These are phyloP conservation scores for Eulemur rubriventer DNA, from an alignment of 2,797 vertebrate genomes.

Conservation along the genomic window DNA sequence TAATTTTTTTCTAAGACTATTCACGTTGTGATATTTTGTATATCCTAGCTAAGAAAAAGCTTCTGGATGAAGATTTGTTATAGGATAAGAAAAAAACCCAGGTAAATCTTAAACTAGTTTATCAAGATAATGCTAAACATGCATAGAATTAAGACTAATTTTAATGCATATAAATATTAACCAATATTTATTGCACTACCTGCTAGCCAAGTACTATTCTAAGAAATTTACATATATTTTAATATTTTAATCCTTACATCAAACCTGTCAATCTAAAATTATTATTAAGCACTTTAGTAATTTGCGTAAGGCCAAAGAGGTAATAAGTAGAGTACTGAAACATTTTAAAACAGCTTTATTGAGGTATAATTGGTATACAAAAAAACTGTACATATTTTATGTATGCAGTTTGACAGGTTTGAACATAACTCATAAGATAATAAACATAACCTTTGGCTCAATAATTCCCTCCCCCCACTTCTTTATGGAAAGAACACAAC, in stretches of 20 bases:
- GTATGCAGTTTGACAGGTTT: background rate
- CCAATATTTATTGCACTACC: background rate
- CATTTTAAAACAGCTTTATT: background rate
- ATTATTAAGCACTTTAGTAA: background rate
- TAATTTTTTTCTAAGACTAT: background rate
- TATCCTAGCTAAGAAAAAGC: background rate
- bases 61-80: background rate
- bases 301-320: background rate
- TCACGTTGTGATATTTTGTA: background rate
- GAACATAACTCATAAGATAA: background rate
- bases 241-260: background rate
- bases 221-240: background rate
- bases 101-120: background rate
- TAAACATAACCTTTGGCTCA: background rate
- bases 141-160: background rate
- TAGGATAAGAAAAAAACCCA: background rate
- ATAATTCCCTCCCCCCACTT: background rate
- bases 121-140: background rate
- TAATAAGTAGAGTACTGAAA: background rate
- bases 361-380: background rate
- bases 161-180: background rate
- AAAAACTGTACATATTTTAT: background rate
- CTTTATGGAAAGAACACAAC: background rate
- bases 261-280: background rate
- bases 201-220: background rate